A percentile compares a stretch with the other conserved stretches of the same genome.
Evolutionary conservation across 2,113 vertebrate genomes (phyloP).

Genomic region (Catagonus wagneri): DNA sequence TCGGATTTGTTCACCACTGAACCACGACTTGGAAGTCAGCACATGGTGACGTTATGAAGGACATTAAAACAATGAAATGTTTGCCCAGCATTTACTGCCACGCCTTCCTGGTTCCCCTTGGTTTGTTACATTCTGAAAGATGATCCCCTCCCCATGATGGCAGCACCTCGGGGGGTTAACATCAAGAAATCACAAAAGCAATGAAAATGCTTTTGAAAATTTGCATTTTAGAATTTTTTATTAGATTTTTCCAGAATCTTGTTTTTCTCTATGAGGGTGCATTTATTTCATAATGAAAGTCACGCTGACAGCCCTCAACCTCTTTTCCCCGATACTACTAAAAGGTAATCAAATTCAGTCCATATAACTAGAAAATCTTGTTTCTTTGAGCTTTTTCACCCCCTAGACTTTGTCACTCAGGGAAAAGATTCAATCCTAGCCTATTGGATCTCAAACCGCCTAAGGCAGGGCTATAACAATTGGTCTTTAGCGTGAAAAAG

Average conservation of each 20-base stretch:
- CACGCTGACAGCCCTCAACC: background rate
- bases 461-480: background rate
- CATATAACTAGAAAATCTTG: background rate
- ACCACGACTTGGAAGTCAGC: background rate
- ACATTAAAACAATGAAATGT: background rate
- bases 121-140: conserved; percentile 42
- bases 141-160: background rate
- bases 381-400: background rate
- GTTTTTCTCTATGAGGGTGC: background rate
- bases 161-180: background rate
- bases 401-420: background rate
- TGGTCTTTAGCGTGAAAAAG: conserved; percentile 2
- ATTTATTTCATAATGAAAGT: conserved; percentile 41
- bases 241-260: background rate
- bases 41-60: background rate
- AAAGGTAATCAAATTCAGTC: background rate
- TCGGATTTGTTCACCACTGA: too few relatives aligned
- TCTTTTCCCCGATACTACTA: background rate
- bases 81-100: background rate
- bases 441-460: background rate
- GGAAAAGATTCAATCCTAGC: background rate
- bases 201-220: conserved; percentile 10
- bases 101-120: background rate
- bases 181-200: background rate
- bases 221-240: conserved; percentile 43